Evolutionary conservation across 2,113 vertebrate genomes (phyloP), one percentile per base, ranked within the genome.

Genomic region (Morone saxatilis): DNA sequence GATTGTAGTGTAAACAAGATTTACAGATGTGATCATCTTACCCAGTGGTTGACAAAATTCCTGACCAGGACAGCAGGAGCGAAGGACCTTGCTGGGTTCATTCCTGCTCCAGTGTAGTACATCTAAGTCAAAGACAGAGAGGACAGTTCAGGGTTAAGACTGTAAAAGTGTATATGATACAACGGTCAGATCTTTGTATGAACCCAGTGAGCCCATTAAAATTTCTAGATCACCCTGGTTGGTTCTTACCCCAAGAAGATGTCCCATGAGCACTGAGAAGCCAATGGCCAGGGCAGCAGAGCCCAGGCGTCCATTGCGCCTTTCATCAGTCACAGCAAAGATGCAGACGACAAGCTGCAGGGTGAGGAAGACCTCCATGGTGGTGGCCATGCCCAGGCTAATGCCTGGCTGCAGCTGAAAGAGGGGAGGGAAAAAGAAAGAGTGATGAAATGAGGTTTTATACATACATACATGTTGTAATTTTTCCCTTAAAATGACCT

Each of bases 71-170:
- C 95, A 25, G 98, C 98, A 13, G 98, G 98, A 69, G 97, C 98
- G 22, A 99, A 99, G 82, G 97, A 98, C 60, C 98, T 97, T 3
- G 98, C 98, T 54, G 98, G 98, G 86, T 99, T 99, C 98, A 99
- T 99, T 80, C 98, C 95, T 77, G 97, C 96, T 17, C 98, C 98
- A 19, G 98, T 99, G 88, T 98, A 99, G 90, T 97, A 97, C 80
- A 99, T 96, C 98, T 99, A 93, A 53, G 81, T 16, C 41, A 82
- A 53, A 89, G 62, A 80, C 53, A 86, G 36, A 63, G 19, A 43
- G n/a, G 36, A 41, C 8, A 12, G 17, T 48, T 69, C 4, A 59
- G 48, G 38, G 40, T 63, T 60, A 54, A 57, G 8, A 72, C 11
- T 38, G 9, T 38, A 20, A 59, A 79, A 4, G 38, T 76, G 31